Conservation (phyloP, 2,113 vertebrate species). For the Lamprotornis superbus region DNA sequence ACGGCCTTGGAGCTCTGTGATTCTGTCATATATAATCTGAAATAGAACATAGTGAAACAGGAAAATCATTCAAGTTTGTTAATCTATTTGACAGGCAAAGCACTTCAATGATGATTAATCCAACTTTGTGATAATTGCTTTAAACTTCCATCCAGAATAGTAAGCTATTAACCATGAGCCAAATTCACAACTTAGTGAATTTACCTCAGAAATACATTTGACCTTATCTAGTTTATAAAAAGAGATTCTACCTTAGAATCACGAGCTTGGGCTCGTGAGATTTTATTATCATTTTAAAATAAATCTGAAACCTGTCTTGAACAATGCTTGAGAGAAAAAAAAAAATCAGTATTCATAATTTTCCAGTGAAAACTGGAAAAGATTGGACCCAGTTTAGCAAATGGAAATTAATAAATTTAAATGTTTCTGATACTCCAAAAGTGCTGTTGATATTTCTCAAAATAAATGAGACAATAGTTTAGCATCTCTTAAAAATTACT, state of each 20-base stretch:
- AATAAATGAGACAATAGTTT: neutral
- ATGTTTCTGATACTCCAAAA: neutral
- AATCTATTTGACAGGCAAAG: neutral
- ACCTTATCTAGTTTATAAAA: neutral
- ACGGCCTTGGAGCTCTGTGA: constrained; percentile 69
- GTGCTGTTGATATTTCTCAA: neutral
- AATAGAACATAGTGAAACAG: neutral
- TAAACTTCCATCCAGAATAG: neutral
- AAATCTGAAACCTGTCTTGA: neutral
- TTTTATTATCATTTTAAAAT: neutral
- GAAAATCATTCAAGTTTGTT: neutral
- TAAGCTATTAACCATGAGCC: neutral
- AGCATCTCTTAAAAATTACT: neutral
- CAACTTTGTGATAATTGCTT: neutral
- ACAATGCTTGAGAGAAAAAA: neutral
- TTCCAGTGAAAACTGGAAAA: neutral
- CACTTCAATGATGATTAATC: neutral
- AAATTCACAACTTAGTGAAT: neutral
- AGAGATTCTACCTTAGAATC: neutral
- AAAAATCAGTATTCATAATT: neutral
- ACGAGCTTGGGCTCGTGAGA: neutral
- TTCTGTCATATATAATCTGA: constrained; percentile 77
- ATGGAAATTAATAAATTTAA: neutral
- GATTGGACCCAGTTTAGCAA: neutral
- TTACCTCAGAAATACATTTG: neutral